Percentiles rank a stretch among this genome's conserved stretches.
Conservation (phyloP, 2,797 vertebrate genomes). For the Siniperca undulata region DNA sequence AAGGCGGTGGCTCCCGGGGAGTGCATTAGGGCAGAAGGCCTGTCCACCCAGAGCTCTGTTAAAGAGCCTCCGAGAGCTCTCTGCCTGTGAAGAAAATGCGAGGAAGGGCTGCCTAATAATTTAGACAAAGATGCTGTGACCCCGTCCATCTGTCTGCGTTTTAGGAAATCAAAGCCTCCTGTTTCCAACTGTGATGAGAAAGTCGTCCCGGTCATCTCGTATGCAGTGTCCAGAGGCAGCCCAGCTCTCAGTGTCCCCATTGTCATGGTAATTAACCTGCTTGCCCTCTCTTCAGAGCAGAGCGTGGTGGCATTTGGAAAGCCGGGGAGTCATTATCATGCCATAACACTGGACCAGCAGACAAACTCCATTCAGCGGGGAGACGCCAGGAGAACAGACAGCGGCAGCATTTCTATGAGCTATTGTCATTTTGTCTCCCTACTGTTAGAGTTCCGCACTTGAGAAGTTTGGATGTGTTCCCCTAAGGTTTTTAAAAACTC, state of each 20-base stretch:
- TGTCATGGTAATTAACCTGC: slow-evolving; percentile 89
- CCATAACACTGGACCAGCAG: slow-evolving; percentile 76
- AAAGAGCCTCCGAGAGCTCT: slow-evolving; percentile 72
- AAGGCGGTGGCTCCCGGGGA: slow-evolving; percentile 67
- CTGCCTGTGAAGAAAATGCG: slow-evolving; percentile 76
- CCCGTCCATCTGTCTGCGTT: slow-evolving; percentile 83
- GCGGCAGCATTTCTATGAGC: slow-evolving; percentile 70
- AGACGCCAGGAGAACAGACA: slow-evolving; percentile 61
- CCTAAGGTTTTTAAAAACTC: slow-evolving; percentile 67
- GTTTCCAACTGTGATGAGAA: slow-evolving; percentile 82
- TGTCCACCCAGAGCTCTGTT: slow-evolving; percentile 66
- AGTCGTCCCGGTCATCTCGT: slow-evolving; percentile 78
- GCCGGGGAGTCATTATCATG: slow-evolving; percentile 88
- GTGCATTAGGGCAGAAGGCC: slow-evolving; percentile 66
- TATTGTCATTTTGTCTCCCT: slow-evolving; percentile 74
- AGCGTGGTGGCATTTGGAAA: slow-evolving; percentile 85
- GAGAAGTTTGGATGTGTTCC: slow-evolving; percentile 66
- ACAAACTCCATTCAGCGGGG: slow-evolving; percentile 77
- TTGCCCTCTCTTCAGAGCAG: slow-evolving; percentile 83
- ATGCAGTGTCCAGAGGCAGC: slow-evolving; percentile 80
- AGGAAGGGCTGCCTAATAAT: slow-evolving; percentile 86
- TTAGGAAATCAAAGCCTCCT: slow-evolving; percentile 83
- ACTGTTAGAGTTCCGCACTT: slow-evolving; percentile 65
- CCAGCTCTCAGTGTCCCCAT: slow-evolving; percentile 81
- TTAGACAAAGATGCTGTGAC: slow-evolving; percentile 86